Evolutionary conservation across 2,888 invertebrate genomes (phyloP).

Genomic region (Fabriciana adippe): DNA sequence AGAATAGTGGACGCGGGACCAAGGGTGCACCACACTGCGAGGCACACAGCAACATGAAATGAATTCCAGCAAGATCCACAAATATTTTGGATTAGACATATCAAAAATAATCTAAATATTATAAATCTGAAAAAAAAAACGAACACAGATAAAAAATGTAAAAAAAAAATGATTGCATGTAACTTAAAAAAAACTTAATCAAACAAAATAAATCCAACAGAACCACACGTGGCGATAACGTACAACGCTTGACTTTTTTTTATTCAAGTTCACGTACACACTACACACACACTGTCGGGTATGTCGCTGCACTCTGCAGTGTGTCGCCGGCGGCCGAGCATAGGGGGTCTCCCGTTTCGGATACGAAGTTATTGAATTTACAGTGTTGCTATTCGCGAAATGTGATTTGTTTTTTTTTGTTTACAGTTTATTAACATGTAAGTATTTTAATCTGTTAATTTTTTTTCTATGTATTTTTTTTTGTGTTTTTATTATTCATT

Average conservation of each 20-base stretch:
- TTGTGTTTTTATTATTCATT: too few relatives aligned
- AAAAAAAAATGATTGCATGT: not conserved
- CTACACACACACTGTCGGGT: slow-evolving; percentile 7
- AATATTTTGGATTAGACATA: too few relatives aligned
- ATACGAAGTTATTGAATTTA: not conserved
- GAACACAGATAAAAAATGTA: not conserved
- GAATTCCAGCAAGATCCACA: too few relatives aligned
- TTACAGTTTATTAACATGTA: too few relatives aligned
- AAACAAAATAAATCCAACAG: slow-evolving; percentile 9
- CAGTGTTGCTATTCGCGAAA: slow-evolving; percentile 17
- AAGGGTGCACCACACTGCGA: too few relatives aligned
- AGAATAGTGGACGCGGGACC: too few relatives aligned
- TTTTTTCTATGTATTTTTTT: too few relatives aligned
- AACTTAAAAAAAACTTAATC: not conserved
- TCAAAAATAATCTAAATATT: too few relatives aligned
- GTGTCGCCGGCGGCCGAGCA: slow-evolving; percentile 16
- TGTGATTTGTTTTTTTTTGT: not conserved
- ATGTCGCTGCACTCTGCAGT: slow-evolving; percentile 17
- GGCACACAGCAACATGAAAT: too few relatives aligned
- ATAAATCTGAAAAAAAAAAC: too few relatives aligned
- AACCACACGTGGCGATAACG: not conserved
- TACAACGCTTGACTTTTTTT: slow-evolving; percentile 19
- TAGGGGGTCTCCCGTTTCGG: not conserved
- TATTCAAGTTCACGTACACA: slow-evolving; percentile 29
- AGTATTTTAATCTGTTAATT: too few relatives aligned